These are phyloP conservation scores for Homarus gammarus DNA, from an alignment of 2,888 invertebrate genomes.

Conservation along the genomic window DNA sequence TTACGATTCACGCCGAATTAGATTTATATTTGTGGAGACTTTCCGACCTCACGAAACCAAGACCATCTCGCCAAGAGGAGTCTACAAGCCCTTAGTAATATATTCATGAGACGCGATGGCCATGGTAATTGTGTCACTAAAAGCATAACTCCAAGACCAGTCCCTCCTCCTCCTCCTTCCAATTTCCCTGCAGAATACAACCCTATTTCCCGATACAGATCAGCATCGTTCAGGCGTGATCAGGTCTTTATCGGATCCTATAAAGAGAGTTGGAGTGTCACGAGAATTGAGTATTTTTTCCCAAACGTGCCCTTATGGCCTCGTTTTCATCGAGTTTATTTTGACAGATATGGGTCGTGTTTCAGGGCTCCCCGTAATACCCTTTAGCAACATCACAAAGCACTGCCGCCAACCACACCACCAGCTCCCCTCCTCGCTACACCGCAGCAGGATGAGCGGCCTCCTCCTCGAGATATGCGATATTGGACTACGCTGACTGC, in stretches of 20 bases:
- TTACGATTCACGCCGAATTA: too few relatives aligned
- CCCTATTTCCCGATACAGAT: background rate
- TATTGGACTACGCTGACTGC: too few relatives aligned
- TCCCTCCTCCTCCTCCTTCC: background rate
- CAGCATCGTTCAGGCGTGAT: slow-evolving; percentile 5
- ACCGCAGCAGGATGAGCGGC: too few relatives aligned
- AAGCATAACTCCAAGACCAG: background rate
- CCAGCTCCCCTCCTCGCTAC: too few relatives aligned
- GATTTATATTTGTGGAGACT: too few relatives aligned
- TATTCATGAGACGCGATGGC: too few relatives aligned
- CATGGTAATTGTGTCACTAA: background rate
- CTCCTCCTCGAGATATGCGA: too few relatives aligned
- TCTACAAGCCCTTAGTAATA: too few relatives aligned
- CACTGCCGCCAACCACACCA: background rate
- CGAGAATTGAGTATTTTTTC: background rate
- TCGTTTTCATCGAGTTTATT: slow-evolving; percentile 2
- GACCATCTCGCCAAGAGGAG: too few relatives aligned
- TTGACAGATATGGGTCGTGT: slow-evolving; percentile 2
- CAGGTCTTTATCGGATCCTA: slow-evolving; percentile 8
- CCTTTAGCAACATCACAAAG: background rate
- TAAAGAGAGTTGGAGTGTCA: slow-evolving; percentile 8
- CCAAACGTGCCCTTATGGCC: slow-evolving; percentile 5
- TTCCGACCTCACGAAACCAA: too few relatives aligned
- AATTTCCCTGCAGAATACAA: background rate
- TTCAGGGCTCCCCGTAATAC: background rate